A percentile compares a stretch with the other conserved stretches of the same genome.
Conservation (phyloP, 2,797 vertebrate species). For the Cyclopterus lumpus region DNA sequence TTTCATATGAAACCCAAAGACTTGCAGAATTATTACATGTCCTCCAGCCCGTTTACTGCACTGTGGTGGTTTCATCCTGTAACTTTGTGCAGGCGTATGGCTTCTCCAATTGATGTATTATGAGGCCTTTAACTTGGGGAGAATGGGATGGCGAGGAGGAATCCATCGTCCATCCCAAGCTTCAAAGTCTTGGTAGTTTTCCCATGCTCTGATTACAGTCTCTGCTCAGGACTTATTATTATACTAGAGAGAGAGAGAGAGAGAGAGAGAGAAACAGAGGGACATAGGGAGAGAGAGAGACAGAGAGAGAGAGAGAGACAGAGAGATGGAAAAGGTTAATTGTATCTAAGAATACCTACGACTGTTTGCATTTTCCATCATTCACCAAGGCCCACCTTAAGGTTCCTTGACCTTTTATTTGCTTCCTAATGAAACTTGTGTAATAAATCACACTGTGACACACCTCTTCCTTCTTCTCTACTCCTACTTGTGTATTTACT, state of each 20-base stretch:
- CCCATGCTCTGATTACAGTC: too few species aligned
- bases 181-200: slow-evolving; percentile 43
- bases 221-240: too few species aligned
- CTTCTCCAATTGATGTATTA: slow-evolving; percentile 34
- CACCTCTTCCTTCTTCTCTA: slow-evolving; percentile 55
- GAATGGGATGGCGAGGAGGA: neutral
- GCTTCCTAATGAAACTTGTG: slow-evolving; percentile 75
- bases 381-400: slow-evolving; percentile 65
- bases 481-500: slow-evolving; percentile 63
- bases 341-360: slow-evolving; percentile 82
- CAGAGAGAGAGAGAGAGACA: neutral
- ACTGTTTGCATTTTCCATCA: slow-evolving; percentile 79
- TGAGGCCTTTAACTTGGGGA: slow-evolving; percentile 29
- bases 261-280: slow-evolving; percentile 28
- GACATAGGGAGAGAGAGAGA: slow-evolving; percentile 33
- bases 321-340: slow-evolving; percentile 80
- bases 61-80: slow-evolving; percentile 38
- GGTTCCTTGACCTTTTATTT: slow-evolving; percentile 81
- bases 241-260: neutral
- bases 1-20: slow-evolving; percentile 13
- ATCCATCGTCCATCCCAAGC: slow-evolving; percentile 33
- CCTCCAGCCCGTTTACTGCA: slow-evolving; percentile 32
- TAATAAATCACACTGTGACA: slow-evolving; percentile 74
- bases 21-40: slow-evolving; percentile 7
- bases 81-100: slow-evolving; percentile 23